phyloP scores from a whole-genome alignment of 2,888 invertebrate species.

The Ophion obscuratus region DNA sequence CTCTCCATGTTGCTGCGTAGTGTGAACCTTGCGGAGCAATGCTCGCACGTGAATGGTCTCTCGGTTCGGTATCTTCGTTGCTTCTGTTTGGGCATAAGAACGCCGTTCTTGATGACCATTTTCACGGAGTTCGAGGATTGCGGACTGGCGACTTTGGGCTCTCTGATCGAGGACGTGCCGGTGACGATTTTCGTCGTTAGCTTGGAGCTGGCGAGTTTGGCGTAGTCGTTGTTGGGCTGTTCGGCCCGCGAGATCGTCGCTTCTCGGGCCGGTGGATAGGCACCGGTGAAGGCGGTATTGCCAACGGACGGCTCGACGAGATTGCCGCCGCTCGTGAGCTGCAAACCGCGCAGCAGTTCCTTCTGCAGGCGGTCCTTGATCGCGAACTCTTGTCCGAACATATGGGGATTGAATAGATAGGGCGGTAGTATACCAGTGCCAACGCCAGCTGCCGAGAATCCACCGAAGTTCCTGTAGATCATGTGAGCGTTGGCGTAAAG shows the following conservation, averaged over 20 bases:
- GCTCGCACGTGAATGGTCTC: conserved; percentile 95
- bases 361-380: conserved; percentile 89
- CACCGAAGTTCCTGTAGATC: conserved; percentile 78
- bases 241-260: conserved; percentile 63
- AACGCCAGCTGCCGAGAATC: conserved; percentile 84
- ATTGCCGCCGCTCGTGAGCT: conserved; percentile 89
- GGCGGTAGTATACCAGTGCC: conserved; percentile 86
- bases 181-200: conserved; percentile 54
- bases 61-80: conserved; percentile 95
- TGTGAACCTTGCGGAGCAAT: conserved; percentile 95
- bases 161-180: conserved; percentile 69
- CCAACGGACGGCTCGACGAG: conserved; percentile 84
- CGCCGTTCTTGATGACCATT: conserved; percentile 96
- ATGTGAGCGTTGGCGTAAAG: conserved; percentile 80
- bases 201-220: conserved; percentile 70
- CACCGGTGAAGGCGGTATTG: conserved; percentile 68
- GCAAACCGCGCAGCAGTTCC: conserved; percentile 87
- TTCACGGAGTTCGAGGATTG: conserved; percentile 88
- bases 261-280: conserved; percentile 70
- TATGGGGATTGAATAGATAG: conserved; percentile 88
- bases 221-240: conserved; percentile 69
- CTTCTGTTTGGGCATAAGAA: conserved; percentile 96
- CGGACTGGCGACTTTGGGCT: conserved; percentile 70
- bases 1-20: conserved; percentile 97
- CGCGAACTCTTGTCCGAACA: conserved; percentile 87